Percentiles rank a stretch among this genome's conserved stretches.
Evolutionary conservation across 2,888 invertebrate species (phyloP).

Genomic region (Drosophila incognita): DNA sequence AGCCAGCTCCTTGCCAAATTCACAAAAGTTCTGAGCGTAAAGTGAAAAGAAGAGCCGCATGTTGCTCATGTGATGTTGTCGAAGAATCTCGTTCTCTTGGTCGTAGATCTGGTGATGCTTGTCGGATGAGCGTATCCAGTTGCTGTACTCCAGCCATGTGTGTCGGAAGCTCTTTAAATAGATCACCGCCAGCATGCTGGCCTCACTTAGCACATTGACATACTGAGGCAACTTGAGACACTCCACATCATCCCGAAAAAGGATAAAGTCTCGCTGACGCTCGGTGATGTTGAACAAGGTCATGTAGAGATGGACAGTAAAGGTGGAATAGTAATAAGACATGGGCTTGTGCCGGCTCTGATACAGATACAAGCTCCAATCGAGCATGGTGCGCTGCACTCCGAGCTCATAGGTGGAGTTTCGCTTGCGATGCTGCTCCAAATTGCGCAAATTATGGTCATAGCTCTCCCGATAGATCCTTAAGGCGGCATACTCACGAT

Average conservation of each 20-base stretch:
- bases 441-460: constrained; percentile 79
- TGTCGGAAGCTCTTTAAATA: constrained; percentile 82
- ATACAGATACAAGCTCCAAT: constrained; percentile 82
- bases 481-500: constrained; percentile 74
- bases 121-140: constrained; percentile 66
- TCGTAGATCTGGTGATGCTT: constrained; percentile 71
- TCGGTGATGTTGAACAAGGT: constrained; percentile 80
- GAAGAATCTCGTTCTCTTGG: constrained; percentile 79
- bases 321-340: constrained; percentile 82
- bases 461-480: constrained; percentile 81
- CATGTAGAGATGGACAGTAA: constrained; percentile 83
- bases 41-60: constrained; percentile 82
- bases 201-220: constrained; percentile 81
- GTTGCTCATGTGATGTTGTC: constrained; percentile 73
- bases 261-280: constrained; percentile 71
- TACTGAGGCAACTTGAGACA: constrained; percentile 82
- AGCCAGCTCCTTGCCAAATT: constrained; percentile 82
- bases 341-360: constrained; percentile 83
- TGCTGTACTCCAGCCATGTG: constrained; percentile 78
- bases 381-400: constrained; percentile 76
- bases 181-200: constrained; percentile 79
- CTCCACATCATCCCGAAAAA: constrained; percentile 74
- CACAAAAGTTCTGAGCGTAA: constrained; percentile 83
- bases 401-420: constrained; percentile 80
- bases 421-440: constrained; percentile 71